Base-by-base conservation (phyloP, 2,888 invertebrate species). In the Eristalis pertinax region DNA sequence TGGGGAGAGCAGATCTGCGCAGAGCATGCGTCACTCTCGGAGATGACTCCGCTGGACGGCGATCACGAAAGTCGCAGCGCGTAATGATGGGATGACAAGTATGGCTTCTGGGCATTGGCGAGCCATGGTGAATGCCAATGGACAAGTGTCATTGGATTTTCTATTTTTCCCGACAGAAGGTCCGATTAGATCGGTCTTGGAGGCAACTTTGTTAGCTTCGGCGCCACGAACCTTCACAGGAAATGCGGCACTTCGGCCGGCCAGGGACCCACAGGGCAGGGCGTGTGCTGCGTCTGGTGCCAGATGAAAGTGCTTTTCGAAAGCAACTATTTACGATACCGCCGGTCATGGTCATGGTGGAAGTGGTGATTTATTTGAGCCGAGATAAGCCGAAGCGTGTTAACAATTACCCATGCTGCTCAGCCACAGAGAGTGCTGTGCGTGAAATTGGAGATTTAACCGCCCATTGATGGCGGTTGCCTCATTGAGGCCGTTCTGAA, bases 221-320 rank as follows among this genome's bases (percentile, higher is more conserved):
- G 13, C 11, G 38, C 13, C 38, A 19, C 50, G 50, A 19, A 50
- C 50, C 8, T 8, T 5, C 50, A 19, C 50, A 19, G 38, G 38
- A 38, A 38, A 2, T 38, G 38, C 32, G 32, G 29, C 29, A 29
- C 29, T 29, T 29, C 5, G 29, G 32, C 38, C 38, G 13, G 38
- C 13, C 38, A 11, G 38, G 38, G 13, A 13, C 13, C 13, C 13
- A 38, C 38, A 38, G 13, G 11, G 38, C 38, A 38, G 50, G 50
- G 50, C 50, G 50, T 50, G 50, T n/a, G 19, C 10, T 7, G 62
- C 38, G 72, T 3, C 38, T 41, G 72, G 43, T 63, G 43, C 38
- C 29, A 56, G 65, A 68, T 68, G 41, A 76, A 76, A 68, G 76
- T 60, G 58, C 26, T 35, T 74, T 67, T 26, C 26, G 67, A 75